Evolutionary conservation across 2,797 vertebrate species (phyloP), one percentile per base, ranked within the genome.

Genomic region (Paramormyrops hopkinsi): DNA sequence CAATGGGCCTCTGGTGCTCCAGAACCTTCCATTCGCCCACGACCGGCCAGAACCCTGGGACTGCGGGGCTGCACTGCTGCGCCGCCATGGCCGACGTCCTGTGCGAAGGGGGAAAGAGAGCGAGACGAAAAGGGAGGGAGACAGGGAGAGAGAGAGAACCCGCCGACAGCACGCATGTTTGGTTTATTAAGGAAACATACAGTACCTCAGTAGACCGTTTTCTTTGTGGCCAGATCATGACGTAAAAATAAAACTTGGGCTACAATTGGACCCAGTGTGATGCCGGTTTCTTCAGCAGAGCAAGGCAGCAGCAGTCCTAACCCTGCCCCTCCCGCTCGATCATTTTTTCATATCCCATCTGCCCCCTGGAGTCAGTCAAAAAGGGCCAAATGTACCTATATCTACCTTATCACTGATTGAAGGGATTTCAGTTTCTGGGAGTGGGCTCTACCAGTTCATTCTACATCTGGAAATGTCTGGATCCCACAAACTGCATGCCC

Each of bases 181-280:
- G 93, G 92, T 90, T 93, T 92, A 91, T 83, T 17, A 89, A 92
- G 89, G 92, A 92, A 92, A 93, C 93, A 91, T 92, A n/a, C n/a
- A n/a, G n/a, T n/a, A 90, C 91, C 90, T 54, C 7, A 89, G 91
- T 11, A 50, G 89, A 0, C 0, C 94, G 93, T 93, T 95, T 93
- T 93, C 95, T 94, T 92, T 94, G 95, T 92, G 95, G 94, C 94
- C 92, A 92, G 89, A 94, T 90, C 11, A 92, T 94, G 94, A 94
- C 94, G 94, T 94, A 91, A 92, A 96, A 92, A 91, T 91, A 94
- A 95, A 93, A 90, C 92, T 93, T 0, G 59, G 90, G 92, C 92
- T 95, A 96, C 94, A 95, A 95, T 94, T 94, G 92, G 92, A 91
- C 93, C 90, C 37, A 87, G 91, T 95, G 92, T 94, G 96, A 93